phyloP scores from a whole-genome alignment of 2,797 vertebrate genomes.

The Siniperca scherzeri region DNA sequence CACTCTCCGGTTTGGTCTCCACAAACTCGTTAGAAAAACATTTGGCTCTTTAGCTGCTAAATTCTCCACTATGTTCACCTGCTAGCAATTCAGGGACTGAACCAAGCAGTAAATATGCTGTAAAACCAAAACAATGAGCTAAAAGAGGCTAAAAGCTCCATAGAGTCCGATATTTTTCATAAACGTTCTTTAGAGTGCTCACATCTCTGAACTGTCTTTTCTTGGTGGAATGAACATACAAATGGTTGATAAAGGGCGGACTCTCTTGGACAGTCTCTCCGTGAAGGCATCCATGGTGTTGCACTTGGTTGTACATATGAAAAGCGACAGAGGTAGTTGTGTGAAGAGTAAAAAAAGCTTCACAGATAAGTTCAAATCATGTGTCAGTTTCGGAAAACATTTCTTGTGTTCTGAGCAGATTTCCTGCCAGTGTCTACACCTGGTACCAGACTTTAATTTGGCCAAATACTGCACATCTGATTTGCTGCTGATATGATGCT shows the following conservation, averaged over 20 bases:
- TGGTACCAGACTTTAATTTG: background rate
- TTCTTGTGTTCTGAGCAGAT: background rate
- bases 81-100: background rate
- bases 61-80: background rate
- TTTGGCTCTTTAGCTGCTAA: background rate
- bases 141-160: background rate
- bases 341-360: background rate
- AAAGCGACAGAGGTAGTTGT: background rate
- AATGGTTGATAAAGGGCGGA: background rate
- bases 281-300: background rate
- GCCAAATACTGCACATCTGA: background rate
- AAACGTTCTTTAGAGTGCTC: no score
- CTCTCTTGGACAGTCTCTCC: background rate
- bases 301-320: background rate
- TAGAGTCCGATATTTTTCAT: background rate
- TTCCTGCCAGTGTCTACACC: background rate
- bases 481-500: background rate
- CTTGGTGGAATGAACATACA: background rate
- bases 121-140: constrained; percentile 6
- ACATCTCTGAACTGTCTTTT: background rate
- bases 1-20: background rate
- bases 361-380: background rate
- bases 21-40: background rate
- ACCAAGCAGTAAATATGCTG: background rate
- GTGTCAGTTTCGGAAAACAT: background rate